Evolutionary conservation across 1,140 invertebrate species (phyloP), one percentile per base, ranked within the genome.

Genomic region (Calycopis cecrops): DNA sequence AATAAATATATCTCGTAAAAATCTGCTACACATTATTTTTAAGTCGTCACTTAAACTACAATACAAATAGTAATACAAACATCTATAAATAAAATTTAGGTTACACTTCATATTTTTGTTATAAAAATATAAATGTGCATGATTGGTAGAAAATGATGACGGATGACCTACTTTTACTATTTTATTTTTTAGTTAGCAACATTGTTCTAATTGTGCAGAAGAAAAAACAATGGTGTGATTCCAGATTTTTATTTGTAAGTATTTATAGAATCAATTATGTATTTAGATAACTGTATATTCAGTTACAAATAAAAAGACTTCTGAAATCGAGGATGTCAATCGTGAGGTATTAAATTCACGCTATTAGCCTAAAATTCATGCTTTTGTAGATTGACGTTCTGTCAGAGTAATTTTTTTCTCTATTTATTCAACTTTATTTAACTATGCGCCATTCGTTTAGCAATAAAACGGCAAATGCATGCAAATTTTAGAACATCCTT

Each of bases 151-250:
- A 28, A 28, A 28, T 28, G 6, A 28, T 28, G 21, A 28, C 21
- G 21, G 21, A 28, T 77, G 76, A 83, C 73, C 73, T 67, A 81
- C 62, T 76, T 81, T 73, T 74, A 47, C 60, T 63, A 52, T 69
- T 62, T 69, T 71, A 55, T 64, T 64, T 58, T 58, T 28, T 35
- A 55, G 63, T 55, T 76, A 67, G 81, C 71, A 85, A 85, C 79
- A 44, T 66, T 72, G 65, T 72, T 76, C 82, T 82, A 79, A 85
- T 84, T 84, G 79, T 84, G 82, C 79, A 81, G 82, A 79, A 84
- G 85, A 87, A 87, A 87, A 87, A 87, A 88, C 85, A 88, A 87
- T 88, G 85, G 85, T 88, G 85, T 88, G 78, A 87, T 88, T 87
- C 85, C 81, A 86, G 83, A 85, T 85, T 88, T 85, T 87, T 85